These are phyloP conservation scores for Trididemnum clinides DNA, from an alignment of 23 tunicate genomes.

Conservation along the genomic window DNA sequence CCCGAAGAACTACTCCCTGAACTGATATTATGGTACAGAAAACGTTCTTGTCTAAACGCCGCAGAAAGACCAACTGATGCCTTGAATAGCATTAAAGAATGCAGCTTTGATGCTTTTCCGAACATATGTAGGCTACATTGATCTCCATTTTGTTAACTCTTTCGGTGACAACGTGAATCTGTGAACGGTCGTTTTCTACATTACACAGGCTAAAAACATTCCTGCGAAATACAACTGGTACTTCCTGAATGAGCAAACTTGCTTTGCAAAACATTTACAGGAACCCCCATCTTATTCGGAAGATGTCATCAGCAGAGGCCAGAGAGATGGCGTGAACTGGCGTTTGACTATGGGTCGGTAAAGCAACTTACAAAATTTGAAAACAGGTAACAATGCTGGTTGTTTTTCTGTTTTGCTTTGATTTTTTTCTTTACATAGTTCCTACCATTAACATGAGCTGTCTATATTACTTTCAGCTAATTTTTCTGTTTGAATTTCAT, in stretches of 20 bases:
- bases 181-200: conserved; percentile 29
- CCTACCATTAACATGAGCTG: too few species aligned
- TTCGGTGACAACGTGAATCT: conserved; percentile 2
- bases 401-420: too few species aligned
- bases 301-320: too few species aligned
- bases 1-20: conserved; percentile 15
- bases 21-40: conserved; percentile 14
- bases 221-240: not conserved
- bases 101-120: not conserved
- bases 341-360: too few species aligned
- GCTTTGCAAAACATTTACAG: not conserved
- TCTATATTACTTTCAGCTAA: too few species aligned
- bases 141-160: conserved; percentile 10
- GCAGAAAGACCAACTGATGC: conserved; percentile 6
- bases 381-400: too few species aligned
- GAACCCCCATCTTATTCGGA: not conserved
- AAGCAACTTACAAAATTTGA: too few species aligned
- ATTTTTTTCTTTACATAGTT: too few species aligned
- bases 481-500: too few species aligned
- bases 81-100: not conserved
- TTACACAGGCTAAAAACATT: conserved; percentile 18
- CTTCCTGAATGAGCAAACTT: conserved; percentile 3
- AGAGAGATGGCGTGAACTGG: too few species aligned
- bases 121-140: not conserved
- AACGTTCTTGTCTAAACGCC: not conserved